Conservation (phyloP, 92 coral and sea anemone genomes). For the Umimayanthus kanabou region DNA sequence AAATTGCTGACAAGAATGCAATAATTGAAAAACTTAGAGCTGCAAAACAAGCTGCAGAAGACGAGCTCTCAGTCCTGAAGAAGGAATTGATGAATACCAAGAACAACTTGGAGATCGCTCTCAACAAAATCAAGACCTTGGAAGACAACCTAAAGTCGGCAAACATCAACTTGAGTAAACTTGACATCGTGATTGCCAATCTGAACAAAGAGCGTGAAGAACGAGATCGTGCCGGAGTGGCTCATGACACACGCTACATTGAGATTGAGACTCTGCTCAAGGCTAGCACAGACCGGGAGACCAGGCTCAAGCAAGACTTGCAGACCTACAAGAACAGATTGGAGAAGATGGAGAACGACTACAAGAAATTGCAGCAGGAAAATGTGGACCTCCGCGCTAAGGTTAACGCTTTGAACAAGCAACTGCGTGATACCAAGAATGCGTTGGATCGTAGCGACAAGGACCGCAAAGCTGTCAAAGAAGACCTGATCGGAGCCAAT, state of each 20-base stretch:
- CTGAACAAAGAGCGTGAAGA: constrained; percentile 83
- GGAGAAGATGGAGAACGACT: constrained; percentile 82
- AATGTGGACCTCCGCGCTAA: constrained; percentile 82
- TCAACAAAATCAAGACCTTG: constrained; percentile 72
- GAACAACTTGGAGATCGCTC: constrained; percentile 71
- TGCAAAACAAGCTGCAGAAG: constrained; percentile 72
- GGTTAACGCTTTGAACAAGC: constrained; percentile 70
- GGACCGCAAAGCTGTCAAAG: constrained; percentile 74
- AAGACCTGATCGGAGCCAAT: constrained; percentile 65
- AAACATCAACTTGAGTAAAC: constrained; percentile 69
- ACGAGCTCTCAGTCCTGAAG: constrained; percentile 70
- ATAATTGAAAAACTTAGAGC: constrained; percentile 66
- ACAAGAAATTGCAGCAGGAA: constrained; percentile 77
- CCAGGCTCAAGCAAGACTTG: constrained; percentile 78
- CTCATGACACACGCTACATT: constrained; percentile 80
- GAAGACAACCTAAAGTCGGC: constrained; percentile 75
- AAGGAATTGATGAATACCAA: constrained; percentile 79
- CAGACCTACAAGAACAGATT: constrained; percentile 74
- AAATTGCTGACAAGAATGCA: constrained; percentile 69
- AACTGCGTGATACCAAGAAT: constrained; percentile 69
- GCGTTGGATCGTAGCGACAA: constrained; percentile 74
- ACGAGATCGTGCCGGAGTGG: constrained; percentile 73
- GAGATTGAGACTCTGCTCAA: constrained; percentile 86
- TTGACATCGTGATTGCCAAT: constrained; percentile 75
- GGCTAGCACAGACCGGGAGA: constrained; percentile 82